Base-by-base conservation (phyloP, 2,113 vertebrate species). In the Apteryx mantelli region DNA sequence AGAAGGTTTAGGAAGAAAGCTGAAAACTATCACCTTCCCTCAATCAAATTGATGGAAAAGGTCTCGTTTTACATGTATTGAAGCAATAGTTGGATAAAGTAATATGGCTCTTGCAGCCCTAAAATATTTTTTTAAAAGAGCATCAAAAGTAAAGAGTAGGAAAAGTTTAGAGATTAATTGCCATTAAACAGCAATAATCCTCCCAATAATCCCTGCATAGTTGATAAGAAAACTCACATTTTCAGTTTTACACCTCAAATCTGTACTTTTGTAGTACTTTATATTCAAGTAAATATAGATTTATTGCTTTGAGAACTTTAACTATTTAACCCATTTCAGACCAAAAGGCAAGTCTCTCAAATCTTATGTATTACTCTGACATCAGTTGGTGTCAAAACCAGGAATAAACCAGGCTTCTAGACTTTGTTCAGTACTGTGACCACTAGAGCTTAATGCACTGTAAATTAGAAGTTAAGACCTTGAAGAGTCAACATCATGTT, bases 291-390 rank as follows among this genome's bases (percentile, higher is more conserved):
- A 0, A 63, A 40, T 16, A 2, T 6, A 3, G 16, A 17, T 26
- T 46, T 14, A 13, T 9, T 7, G 3, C 56, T 34, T 58, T 8
- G 0, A 61, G 53, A 61, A 16, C 60, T 3, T 30, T 38, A 66
- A 42, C 38, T 42, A 21, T 13, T 34, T 3, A 38, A 69, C 68
- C 61, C 60, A 4, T 46, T 75, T 5, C 9, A 48, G 40, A 7
- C 28, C 15, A n/a, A 36, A 46, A 52, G 48, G 42, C 25, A 50
- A 42, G n/a, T 26, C 78, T 26, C 78, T 30, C 34, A 5, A 24
- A 12, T 28, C 69, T 46, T 4, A 6, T 1, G 1, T 5, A 5
- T 2, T 3, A 2, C 36, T 63, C 71, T 30, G 44, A 18, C 32
- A 70, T 16, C 42, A 18, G 63, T 64, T 17, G 12, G 15, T 25